A percentile compares a stretch with the other conserved stretches of the same genome.
phyloP scores from a whole-genome alignment of 2,888 invertebrate species.

The Torymus texanus region DNA sequence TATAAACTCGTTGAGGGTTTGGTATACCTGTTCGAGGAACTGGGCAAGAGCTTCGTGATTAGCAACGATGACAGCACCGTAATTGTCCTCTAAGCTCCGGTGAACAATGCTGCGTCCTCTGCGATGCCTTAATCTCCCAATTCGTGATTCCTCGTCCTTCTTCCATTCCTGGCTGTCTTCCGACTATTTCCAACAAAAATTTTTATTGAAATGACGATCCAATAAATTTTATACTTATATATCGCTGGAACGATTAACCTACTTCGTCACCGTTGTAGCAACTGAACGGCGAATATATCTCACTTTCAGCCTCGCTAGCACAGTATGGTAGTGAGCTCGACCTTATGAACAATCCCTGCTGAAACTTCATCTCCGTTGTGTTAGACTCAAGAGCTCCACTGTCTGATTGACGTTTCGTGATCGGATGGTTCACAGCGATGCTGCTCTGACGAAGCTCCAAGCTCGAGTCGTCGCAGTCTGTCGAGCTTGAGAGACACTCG shows the following conservation, averaged over 20 bases:
- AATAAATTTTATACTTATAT: background rate
- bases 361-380: constrained; percentile 79
- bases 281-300: constrained; percentile 88
- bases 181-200: constrained; percentile 58
- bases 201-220: background rate
- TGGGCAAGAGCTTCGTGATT: constrained; percentile 93
- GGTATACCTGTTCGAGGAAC: constrained; percentile 87
- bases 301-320: constrained; percentile 89
- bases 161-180: constrained; percentile 77
- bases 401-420: constrained; percentile 76
- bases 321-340: constrained; percentile 87
- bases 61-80: constrained; percentile 91
- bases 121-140: constrained; percentile 82
- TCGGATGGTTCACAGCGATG: constrained; percentile 64
- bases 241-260: constrained; percentile 38
- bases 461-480: constrained; percentile 76
- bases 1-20: background rate
- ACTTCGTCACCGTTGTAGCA: constrained; percentile 82
- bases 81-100: constrained; percentile 91
- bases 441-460: constrained; percentile 75
- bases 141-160: constrained; percentile 72
- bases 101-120: constrained; percentile 90
- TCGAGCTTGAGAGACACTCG: constrained; percentile 49
- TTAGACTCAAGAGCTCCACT: constrained; percentile 76
- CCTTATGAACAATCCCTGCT: constrained; percentile 77